phyloP scores from a whole-genome alignment of 2,113 vertebrate species.

The Ophthalmolycus amberensis region DNA sequence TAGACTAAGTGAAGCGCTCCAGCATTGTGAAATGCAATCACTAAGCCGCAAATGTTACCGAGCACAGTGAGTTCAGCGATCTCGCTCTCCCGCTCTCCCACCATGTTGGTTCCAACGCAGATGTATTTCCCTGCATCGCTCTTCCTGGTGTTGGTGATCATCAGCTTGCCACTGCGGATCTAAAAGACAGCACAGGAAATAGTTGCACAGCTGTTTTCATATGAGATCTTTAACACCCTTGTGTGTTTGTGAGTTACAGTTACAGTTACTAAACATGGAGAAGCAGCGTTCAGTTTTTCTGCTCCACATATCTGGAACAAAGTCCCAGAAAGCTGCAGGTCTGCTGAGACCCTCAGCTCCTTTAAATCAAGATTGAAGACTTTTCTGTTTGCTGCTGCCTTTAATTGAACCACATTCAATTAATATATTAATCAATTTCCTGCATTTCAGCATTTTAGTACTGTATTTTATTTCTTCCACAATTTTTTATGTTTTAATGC shows the following conservation, averaged over 20 bases:
- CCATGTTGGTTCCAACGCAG: slow-evolving; percentile 98
- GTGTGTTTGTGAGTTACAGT: slow-evolving; percentile 9
- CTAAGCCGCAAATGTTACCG: slow-evolving; percentile 81
- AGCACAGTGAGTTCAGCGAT: slow-evolving; percentile 95
- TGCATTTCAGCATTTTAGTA: too few species aligned
- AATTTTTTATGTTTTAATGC: too few species aligned
- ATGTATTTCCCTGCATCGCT: slow-evolving; percentile 97
- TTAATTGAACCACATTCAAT: too few species aligned
- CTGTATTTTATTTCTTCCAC: too few species aligned
- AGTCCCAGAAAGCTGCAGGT: too few species aligned
- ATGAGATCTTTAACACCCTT: neutral
- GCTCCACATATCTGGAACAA: too few species aligned
- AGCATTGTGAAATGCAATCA: slow-evolving; percentile 14
- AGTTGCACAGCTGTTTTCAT: slow-evolving; percentile 48
- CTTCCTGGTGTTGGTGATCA: slow-evolving; percentile 98
- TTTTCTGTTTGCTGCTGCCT: too few species aligned
- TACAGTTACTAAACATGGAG: too few species aligned
- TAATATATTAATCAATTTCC: too few species aligned
- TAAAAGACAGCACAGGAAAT: slow-evolving; percentile 70
- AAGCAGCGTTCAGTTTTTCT: too few species aligned
- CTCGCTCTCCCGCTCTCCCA: slow-evolving; percentile 97
- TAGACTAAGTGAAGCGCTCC: slow-evolving; percentile 38
- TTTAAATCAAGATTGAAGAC: too few species aligned
- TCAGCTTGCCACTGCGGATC: slow-evolving; percentile 98
- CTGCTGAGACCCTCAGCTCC: too few species aligned